A percentile compares a stretch with the other conserved stretches of the same genome.
Evolutionary conservation across 2,113 vertebrate species (phyloP).

Genomic region (Bubalus kerabau): DNA sequence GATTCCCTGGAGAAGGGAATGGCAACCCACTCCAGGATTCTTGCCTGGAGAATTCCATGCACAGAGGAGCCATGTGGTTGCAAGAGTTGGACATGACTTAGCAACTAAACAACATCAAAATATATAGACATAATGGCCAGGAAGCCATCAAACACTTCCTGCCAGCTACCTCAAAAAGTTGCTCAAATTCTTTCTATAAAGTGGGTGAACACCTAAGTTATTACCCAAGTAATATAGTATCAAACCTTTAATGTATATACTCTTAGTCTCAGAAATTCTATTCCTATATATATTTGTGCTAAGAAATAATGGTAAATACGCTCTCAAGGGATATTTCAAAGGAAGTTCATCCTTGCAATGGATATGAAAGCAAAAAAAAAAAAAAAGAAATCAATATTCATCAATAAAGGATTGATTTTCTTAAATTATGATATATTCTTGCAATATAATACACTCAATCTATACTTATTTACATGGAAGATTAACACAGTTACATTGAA

Average conservation of each 20-base stretch:
- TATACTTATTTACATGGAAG: background rate
- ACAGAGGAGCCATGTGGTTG: background rate
- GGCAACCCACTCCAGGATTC: background rate
- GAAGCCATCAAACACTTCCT: no score
- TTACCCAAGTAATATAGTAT: background rate
- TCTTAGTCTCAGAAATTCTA: background rate
- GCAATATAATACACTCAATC: background rate
- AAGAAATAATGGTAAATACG: background rate
- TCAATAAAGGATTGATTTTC: background rate
- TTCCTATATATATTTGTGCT: background rate
- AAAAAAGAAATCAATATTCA: background rate
- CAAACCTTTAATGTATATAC: background rate
- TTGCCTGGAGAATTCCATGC: background rate
- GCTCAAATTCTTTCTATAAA: background rate
- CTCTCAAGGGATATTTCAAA: background rate
- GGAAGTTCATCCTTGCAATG: background rate
- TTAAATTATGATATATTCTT: background rate
- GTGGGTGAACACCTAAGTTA: background rate
- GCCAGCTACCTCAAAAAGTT: background rate
- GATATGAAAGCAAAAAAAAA: background rate
- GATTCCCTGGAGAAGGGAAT: background rate
- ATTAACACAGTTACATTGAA: background rate
- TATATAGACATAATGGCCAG: no score
- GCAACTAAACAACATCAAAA: background rate
- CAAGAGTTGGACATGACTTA: background rate